phyloP scores from a whole-genome alignment of 2,888 invertebrate species.

The Drosophila mercatorum region DNA sequence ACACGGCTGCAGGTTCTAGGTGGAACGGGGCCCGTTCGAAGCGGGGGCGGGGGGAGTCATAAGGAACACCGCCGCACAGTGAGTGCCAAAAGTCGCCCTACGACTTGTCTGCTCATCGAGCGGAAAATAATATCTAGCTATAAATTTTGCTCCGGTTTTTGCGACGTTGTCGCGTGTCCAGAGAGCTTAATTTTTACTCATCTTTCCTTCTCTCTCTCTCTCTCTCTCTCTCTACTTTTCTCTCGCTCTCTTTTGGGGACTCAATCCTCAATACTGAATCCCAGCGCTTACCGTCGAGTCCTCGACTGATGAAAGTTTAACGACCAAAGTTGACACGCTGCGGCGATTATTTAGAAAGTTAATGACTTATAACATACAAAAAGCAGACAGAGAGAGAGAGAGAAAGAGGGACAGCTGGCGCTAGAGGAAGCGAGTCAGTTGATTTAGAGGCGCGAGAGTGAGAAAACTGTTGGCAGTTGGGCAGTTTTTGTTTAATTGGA shows the following conservation, averaged over 20 bases:
- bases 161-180: conserved; percentile 57
- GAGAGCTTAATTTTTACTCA: conserved; percentile 60
- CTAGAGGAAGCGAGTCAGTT: conserved; percentile 26
- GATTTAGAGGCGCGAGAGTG: conserved; percentile 43
- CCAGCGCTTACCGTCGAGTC: conserved; percentile 48
- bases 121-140: conserved; percentile 81
- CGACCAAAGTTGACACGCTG: conserved; percentile 81
- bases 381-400: conserved; percentile 11
- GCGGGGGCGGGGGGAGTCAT: not conserved
- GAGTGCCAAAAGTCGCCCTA: conserved; percentile 80
- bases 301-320: conserved; percentile 78
- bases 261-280: conserved; percentile 40
- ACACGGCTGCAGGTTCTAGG: conserved; percentile 37
- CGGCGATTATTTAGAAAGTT: conserved; percentile 81
- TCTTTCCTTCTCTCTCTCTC: conserved; percentile 15
- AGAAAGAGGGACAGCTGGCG: not conserved
- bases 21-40: not conserved
- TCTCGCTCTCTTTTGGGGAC: conserved; percentile 26
- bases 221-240: not conserved
- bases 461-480: conserved; percentile 50
- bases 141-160: conserved; percentile 70
- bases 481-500: conserved; percentile 63
- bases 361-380: conserved; percentile 79
- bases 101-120: conserved; percentile 81
- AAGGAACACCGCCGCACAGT: conserved; percentile 47